These are phyloP conservation scores for Fragum whitleyi DNA, from an alignment of 2,888 invertebrate species.

Conservation along the genomic window DNA sequence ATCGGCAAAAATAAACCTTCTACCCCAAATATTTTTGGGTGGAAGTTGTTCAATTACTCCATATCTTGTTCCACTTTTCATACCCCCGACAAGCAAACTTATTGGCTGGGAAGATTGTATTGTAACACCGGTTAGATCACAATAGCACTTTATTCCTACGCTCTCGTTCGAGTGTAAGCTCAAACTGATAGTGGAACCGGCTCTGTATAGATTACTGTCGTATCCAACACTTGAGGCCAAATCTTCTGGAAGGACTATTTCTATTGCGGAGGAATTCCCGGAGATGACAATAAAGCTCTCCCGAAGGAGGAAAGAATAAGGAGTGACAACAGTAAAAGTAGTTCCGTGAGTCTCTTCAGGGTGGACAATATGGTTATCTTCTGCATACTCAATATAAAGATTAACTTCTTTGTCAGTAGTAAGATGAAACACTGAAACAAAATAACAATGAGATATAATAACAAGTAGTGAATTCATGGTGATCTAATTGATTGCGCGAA, in stretches of 20 bases:
- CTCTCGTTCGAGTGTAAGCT: constrained; percentile 38
- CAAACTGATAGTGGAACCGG: constrained; percentile 42
- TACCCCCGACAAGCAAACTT: constrained; percentile 45
- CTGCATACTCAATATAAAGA: constrained; percentile 45
- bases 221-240: constrained; percentile 22
- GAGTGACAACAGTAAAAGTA: constrained; percentile 34
- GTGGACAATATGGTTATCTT: constrained; percentile 39
- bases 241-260: constrained; percentile 36
- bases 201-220: constrained; percentile 30
- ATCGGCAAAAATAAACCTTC: constrained; percentile 45
- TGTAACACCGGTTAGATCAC: constrained; percentile 60
- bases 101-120: constrained; percentile 52
- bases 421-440: constrained; percentile 43
- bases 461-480: no score
- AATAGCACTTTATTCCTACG: constrained; percentile 43
- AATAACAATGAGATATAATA: no score
- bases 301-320: constrained; percentile 14
- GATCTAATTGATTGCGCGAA: no score
- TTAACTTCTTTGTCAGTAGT: constrained; percentile 37
- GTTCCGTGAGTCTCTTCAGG: constrained; percentile 47
- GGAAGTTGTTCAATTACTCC: constrained; percentile 50
- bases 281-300: constrained; percentile 46
- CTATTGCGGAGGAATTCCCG: constrained; percentile 48
- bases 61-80: not conserved
- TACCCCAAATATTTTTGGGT: constrained; percentile 47